Evolutionary conservation across 2,888 invertebrate species (phyloP), one percentile per base, ranked within the genome.

Genomic region (Lycaena phlaeas): DNA sequence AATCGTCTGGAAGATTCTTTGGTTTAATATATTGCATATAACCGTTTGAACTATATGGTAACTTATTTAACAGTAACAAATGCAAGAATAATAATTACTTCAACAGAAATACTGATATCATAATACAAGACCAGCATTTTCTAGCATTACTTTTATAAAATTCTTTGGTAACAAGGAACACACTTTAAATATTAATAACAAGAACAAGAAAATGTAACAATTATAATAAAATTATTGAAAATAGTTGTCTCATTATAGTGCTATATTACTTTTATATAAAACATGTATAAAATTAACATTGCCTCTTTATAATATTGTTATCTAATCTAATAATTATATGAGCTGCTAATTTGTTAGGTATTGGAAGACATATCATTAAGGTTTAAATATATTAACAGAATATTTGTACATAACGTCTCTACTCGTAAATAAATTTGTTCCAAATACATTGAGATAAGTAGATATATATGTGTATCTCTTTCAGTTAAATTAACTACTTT

Each of bases 101-200:
- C n/a, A 72, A 68, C 67, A 64, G 65, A 55, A 64, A 74, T 71
- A 68, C 68, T 69, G 68, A 60, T 59, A 54, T 58, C 65, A 63
- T 64, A 69, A 71, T 70, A 75, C 68, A 60, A 56, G 54, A 55
- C 57, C 59, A 57, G 55, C 67, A 60, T 56, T n/a, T 53, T 51
- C 46, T 54, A 55, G 60, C 60, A 47, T 47, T 48, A 48, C 47
- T 42, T 43, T 59, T 57, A 65, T 67, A 67, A 59, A 69, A 64
- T 72, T 82, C 82, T 82, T 84, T 82, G 82, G 82, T 79, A 84
- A 84, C 82, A 75, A 79, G 81, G 76, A 81, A 81, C 81, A 79
- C 77, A 69, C 79, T 72, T 69, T 64, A 72, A 72, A 74, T 68
- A 76, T 70, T 68, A 70, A 74, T 62, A 69, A 70, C 75, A 75